phyloP scores from a whole-genome alignment of 2,113 vertebrate genomes.

The Pseudopodoces humilis region DNA sequence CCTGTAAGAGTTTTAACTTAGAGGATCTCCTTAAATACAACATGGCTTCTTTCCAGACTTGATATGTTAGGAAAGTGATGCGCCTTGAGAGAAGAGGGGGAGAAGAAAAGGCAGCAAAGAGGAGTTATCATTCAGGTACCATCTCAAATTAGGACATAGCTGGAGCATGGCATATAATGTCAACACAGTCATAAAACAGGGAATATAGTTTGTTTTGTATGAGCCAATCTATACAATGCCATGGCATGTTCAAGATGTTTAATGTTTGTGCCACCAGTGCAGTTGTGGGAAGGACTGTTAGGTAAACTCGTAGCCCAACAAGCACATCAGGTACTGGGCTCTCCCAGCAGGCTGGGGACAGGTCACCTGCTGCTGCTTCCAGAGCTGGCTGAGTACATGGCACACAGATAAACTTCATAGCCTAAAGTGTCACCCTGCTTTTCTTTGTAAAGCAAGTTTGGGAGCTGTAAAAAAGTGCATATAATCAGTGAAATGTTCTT shows the following conservation, averaged over 20 bases:
- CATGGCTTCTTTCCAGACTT: neutral
- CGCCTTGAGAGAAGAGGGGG: rapidly evolving
- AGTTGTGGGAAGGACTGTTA: neutral
- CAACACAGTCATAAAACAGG: neutral
- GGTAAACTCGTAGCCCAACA: rapidly evolving
- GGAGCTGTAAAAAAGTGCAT: neutral
- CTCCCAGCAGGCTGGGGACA: neutral
- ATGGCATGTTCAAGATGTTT: neutral
- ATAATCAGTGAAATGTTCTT: neutral
- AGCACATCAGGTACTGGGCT: neutral
- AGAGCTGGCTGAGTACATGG: neutral
- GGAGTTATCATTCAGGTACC: neutral
- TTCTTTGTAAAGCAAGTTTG: neutral
- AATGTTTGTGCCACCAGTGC: neutral
- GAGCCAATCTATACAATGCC: neutral
- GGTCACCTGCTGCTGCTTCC: neutral
- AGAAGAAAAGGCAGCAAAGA: neutral
- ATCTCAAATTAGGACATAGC: neutral
- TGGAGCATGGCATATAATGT: neutral
- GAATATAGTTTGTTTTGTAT: neutral
- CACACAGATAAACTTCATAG: neutral
- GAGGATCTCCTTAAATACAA: neutral
- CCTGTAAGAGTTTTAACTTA: neutral
- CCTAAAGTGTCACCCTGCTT: neutral
- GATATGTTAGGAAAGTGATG: neutral